Base-by-base conservation (phyloP, 1,140 invertebrate genomes). In the Drosophila nigromelanica region DNA sequence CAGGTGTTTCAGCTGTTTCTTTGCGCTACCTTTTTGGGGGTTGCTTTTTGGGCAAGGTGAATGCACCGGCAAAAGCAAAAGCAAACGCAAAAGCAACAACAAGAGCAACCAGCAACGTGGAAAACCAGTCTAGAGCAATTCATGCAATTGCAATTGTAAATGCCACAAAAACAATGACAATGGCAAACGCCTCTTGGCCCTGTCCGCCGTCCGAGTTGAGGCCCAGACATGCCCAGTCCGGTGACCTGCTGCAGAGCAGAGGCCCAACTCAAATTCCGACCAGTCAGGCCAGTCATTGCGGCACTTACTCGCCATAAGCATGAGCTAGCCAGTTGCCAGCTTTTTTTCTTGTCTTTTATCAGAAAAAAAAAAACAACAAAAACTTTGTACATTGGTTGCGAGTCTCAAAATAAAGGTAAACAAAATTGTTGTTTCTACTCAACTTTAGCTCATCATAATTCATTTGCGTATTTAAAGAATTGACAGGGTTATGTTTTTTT, bases 221-320 rank as follows among this genome's bases (percentile, higher is more conserved):
- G 30, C 58, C 50, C 56, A 61, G 62, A 69, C 59, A 51, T 47
- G 62, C 63, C 47, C 24, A 61, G 50, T 55, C 40, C 54, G 45
- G 37, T 39, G 64, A 68, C 55, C 64, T 39, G 47, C 47, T 24
- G 12, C 66, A 47, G 33, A 45, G 18, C 51, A 35, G 42, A 52
- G 56, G 35, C 48, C 30, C 37, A 50, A 30, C 48, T 59, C 15
- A 58, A 76, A 85, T 80, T 70, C 66, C 78, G 40, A 75, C 66
- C 61, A 86, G 82, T 87, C 75, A 69, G 78, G 48, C 82, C 66
- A 87, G 82, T 86, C 82, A 86, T 76, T 78, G 78, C 66, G 59
- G 78, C 78, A 87, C 63, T 86, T 78, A 81, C 74, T 81, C 27
- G 66, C 67, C 82, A 73, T 63, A 73, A 81, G 78, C 62, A 68